Evolutionary conservation across 2,113 vertebrate genomes (phyloP).

Genomic region (Neopipo cinnamomea): DNA sequence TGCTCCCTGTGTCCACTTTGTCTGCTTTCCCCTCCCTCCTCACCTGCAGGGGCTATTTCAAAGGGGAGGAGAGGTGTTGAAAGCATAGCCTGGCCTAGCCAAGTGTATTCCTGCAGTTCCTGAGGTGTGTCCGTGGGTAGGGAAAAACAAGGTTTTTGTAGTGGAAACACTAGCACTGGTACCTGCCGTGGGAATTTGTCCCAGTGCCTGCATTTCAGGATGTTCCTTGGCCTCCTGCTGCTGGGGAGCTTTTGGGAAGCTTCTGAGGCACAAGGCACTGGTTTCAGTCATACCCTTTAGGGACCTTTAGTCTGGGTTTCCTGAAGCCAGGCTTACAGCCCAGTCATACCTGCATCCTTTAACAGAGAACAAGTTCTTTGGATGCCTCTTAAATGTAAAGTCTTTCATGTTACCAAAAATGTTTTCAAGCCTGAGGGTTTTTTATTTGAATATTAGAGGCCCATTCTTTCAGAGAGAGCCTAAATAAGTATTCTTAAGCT

Average conservation of each 20-base stretch:
- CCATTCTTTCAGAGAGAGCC: not conserved
- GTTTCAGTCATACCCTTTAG: not conserved
- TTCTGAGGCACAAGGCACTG: not conserved
- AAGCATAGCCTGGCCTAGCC: not conserved
- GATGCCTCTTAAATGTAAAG: not conserved
- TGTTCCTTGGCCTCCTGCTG: not conserved
- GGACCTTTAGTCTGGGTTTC: not conserved
- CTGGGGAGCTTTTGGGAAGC: not conserved
- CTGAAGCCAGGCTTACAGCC: not conserved
- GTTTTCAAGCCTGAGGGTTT: not conserved
- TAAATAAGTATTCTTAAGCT: not conserved
- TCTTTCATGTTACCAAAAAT: not conserved
- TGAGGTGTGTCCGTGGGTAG: not conserved
- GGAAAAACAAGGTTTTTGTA: not conserved
- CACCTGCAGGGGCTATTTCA: not conserved
- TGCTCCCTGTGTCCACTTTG: not conserved
- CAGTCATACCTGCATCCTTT: not conserved
- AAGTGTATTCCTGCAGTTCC: not conserved
- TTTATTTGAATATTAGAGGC: not conserved
- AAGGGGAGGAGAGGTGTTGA: not conserved
- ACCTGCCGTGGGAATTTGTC: not conserved
- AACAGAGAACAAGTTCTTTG: not conserved
- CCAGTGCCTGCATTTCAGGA: not conserved
- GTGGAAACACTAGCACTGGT: not conserved
- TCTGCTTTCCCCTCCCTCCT: not conserved